A percentile compares a stretch with the other conserved stretches of the same genome.
phyloP scores from a whole-genome alignment of 2,888 invertebrate species.

The Amblyteles armatorius region DNA sequence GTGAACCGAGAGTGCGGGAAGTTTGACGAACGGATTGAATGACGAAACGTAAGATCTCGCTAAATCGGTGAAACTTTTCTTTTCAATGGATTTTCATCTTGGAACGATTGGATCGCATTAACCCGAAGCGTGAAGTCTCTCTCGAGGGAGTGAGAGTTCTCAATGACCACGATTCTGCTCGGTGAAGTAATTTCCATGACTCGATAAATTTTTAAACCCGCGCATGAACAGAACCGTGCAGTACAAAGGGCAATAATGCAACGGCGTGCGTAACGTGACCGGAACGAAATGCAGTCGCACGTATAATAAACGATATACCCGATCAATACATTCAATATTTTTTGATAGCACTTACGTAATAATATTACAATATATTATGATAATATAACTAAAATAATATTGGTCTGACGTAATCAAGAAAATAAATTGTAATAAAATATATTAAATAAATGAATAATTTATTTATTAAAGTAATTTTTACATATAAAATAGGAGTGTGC shows the following conservation, averaged over 20 bases:
- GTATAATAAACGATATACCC: not conserved
- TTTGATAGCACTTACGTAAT: too few species aligned
- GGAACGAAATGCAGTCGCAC: not conserved
- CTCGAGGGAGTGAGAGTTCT: constrained; percentile 18
- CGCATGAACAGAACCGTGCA: not conserved
- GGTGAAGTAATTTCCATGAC: constrained; percentile 52
- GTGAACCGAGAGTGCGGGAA: constrained; percentile 8
- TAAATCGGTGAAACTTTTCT: constrained; percentile 42
- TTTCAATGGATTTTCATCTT: constrained; percentile 40
- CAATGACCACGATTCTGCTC: constrained; percentile 30
- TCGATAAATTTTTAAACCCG: constrained; percentile 29
- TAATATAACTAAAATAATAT: too few species aligned
- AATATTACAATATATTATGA: too few species aligned
- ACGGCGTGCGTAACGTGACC: constrained; percentile 2
- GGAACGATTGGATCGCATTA: constrained; percentile 29
- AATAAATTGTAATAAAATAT: not conserved
- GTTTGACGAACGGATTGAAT: constrained; percentile 20
- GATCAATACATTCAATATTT: too few species aligned
- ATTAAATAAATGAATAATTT: not conserved
- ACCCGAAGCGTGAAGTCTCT: constrained; percentile 41
- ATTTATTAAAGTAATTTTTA: too few species aligned
- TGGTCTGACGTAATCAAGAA: not conserved
- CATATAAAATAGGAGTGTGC: too few species aligned
- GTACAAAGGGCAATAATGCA: not conserved
- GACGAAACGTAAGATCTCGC: constrained; percentile 27